Evolutionary conservation across 2,888 invertebrate genomes (phyloP), one percentile per base, ranked within the genome.

Genomic region (Drosophila kanekoi): DNA sequence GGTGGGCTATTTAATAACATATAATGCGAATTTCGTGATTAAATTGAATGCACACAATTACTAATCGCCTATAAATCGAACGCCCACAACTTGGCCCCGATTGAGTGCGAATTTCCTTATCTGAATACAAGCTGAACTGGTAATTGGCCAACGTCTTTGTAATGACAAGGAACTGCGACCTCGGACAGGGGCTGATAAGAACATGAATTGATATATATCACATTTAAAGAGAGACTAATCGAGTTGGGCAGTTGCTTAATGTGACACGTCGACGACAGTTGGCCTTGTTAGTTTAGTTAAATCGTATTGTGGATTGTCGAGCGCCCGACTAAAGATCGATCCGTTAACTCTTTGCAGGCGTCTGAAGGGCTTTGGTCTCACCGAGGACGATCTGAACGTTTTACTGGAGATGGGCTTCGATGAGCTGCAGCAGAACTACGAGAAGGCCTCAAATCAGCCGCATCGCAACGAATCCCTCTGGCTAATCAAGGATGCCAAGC

Each of bases 401-500:
- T 92, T 96, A 77, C 90, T 94, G 70, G 92, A 94, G 69, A 94
- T 94, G 90, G 95, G 93, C 20, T 92, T 90, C 59, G 91, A 91
- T 13, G 90, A 91, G 38, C 92, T 93, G 93, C 83, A 90, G 65
- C 90, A 92, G 45, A 90, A 89, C 63, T 93, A 92, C 54, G 94
- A 94, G 77, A 92, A 92, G 58, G 94, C 94, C 81, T 92, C 94
- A 14, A 94, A 94, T 75, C 92, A 94, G 60, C 94, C 95, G 35
- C 96, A 96, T 89, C 94, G 95, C 77, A 95, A 96, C 77, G 95
- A 96, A 78, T 93, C 93, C 13, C 94, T 95, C n/a, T 98, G 98
- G 98, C 94, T 96, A 72, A 93, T 96, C 54, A 94, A 94, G 57
- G 95, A 96, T 75, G 96, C 96, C 87, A 95, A 96, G 2, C 94